Evolutionary conservation across 1,140 invertebrate genomes (phyloP).

Genomic region (Panagrolaimus sp.): DNA sequence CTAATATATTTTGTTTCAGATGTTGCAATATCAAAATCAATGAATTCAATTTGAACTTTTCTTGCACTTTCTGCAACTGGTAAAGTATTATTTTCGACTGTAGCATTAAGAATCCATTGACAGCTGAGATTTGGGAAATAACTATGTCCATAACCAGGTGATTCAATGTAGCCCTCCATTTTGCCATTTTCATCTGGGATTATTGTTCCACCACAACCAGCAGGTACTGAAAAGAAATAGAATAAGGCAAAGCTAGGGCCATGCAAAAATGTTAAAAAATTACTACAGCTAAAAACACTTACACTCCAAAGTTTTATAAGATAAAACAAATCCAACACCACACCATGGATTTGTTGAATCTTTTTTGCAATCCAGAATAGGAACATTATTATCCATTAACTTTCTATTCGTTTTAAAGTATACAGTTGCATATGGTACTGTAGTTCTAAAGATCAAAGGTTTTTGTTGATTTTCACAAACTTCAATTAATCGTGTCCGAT

Average conservation of each 20-base stretch:
- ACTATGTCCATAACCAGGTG: slow-evolving; percentile 50
- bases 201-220: slow-evolving; percentile 37
- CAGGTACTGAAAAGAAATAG: slow-evolving; percentile 51
- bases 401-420: slow-evolving; percentile 11
- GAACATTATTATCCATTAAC: not conserved
- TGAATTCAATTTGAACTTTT: slow-evolving; percentile 31
- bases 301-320: slow-evolving; percentile 59
- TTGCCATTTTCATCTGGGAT: slow-evolving; percentile 20
- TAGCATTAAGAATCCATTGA: slow-evolving; percentile 59
- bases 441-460: slow-evolving; percentile 2
- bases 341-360: slow-evolving; percentile 45
- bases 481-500: not conserved
- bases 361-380: slow-evolving; percentile 37
- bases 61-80: not conserved
- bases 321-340: slow-evolving; percentile 46
- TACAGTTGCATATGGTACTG: slow-evolving; percentile 9
- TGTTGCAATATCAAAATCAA: slow-evolving; percentile 44
- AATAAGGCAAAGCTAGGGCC: not conserved
- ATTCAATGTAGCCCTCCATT: slow-evolving; percentile 38
- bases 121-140: slow-evolving; percentile 58
- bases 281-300: slow-evolving; percentile 37
- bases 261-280: too few relatives aligned
- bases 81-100: slow-evolving; percentile 15
- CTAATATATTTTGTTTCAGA: slow-evolving; percentile 21
- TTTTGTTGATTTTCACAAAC: slow-evolving; percentile 12